A percentile compares a stretch with the other conserved stretches of the same genome.
phyloP scores from a whole-genome alignment of 1,140 invertebrate species.

The Dicyema japonicum region DNA sequence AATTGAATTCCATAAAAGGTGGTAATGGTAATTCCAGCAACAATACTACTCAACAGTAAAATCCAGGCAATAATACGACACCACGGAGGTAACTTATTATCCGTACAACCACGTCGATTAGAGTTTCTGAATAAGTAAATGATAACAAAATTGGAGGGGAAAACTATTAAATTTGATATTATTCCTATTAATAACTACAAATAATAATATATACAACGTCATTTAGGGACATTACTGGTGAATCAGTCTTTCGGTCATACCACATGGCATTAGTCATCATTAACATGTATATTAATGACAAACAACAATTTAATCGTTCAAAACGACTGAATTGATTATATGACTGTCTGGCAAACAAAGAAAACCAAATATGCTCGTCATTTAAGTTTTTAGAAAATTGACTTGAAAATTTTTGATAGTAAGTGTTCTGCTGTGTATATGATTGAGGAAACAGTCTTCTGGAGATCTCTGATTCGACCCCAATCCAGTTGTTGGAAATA shows the following conservation, averaged over 20 bases:
- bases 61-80: slow-evolving; percentile 23
- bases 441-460: no score
- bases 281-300: slow-evolving; percentile 23
- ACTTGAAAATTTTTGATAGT: slow-evolving; percentile 3
- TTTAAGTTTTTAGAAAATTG: slow-evolving; percentile 16
- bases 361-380: slow-evolving; percentile 28
- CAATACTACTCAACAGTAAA: slow-evolving; percentile 16
- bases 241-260: slow-evolving; percentile 11
- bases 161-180: slow-evolving; percentile 18
- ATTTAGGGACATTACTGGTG: no score
- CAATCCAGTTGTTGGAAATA: no score
- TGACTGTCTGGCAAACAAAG: slow-evolving; percentile 23
- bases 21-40: slow-evolving; percentile 21
- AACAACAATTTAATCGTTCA: slow-evolving; percentile 25
- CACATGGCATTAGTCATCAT: slow-evolving; percentile 28
- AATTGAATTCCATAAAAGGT: slow-evolving; percentile 26
- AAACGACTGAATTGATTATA: slow-evolving; percentile 23
- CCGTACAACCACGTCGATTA: no score
- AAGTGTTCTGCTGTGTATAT: no score
- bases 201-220: no score
- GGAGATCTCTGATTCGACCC: no score
- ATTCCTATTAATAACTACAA: slow-evolving; percentile 16
- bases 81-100: slow-evolving; percentile 24
- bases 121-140: slow-evolving; percentile 21
- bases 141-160: slow-evolving; percentile 24